phyloP scores from a whole-genome alignment of 2,113 vertebrate species.

The Platysternon megacephalum region DNA sequence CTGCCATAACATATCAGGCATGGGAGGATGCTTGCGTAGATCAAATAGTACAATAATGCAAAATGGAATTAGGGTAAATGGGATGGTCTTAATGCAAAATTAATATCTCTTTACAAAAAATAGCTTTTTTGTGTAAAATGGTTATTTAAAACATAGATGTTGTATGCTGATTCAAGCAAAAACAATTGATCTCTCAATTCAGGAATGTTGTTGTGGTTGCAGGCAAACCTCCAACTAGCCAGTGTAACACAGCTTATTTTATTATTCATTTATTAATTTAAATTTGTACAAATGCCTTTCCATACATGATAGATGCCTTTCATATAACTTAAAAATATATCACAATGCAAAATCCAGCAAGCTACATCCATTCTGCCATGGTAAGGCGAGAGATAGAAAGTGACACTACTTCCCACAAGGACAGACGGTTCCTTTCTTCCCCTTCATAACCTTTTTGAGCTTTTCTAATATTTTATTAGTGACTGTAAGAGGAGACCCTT shows the following conservation, averaged over 20 bases:
- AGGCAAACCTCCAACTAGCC: neutral
- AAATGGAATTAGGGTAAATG: neutral
- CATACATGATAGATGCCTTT: neutral
- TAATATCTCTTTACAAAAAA: neutral
- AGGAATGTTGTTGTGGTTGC: neutral
- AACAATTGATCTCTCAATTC: neutral
- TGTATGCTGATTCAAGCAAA: fast-evolving
- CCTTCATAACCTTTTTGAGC: neutral
- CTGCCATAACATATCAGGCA: neutral
- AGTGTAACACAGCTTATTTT: neutral
- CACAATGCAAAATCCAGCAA: neutral
- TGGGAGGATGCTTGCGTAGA: neutral
- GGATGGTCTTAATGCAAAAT: neutral
- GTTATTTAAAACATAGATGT: neutral
- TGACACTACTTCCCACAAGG: neutral
- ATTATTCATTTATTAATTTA: neutral
- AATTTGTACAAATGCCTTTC: neutral
- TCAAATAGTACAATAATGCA: neutral
- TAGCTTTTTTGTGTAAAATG: neutral
- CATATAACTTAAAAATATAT: neutral
- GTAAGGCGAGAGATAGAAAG: neutral
- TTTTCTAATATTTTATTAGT: neutral
- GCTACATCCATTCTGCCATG: neutral
- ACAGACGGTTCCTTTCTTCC: neutral
- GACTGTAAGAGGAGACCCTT: slow-evolving; percentile 1